Evolutionary conservation across 92 coral and sea anemone genomes (phyloP).

Genomic region (Phymanthus crucifer): DNA sequence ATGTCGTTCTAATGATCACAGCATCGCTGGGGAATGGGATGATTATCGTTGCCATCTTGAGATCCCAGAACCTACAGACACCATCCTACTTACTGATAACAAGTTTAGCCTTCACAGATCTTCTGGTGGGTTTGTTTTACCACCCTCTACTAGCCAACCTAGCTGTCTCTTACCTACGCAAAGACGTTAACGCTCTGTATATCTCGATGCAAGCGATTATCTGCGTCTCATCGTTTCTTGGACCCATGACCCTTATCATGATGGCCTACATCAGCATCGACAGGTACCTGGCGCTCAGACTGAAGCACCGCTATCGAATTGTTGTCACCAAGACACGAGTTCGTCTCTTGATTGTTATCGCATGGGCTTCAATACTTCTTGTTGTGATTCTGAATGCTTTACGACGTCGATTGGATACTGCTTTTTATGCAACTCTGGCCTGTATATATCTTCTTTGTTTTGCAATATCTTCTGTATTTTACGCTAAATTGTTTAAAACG

Average conservation of each 20-base stretch:
- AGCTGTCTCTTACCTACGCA: not conserved
- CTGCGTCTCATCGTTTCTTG: not conserved
- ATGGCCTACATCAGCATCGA: not conserved
- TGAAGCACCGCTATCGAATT: not conserved
- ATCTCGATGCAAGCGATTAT: not conserved
- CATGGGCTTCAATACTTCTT: not conserved
- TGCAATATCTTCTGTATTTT: conserved; percentile 7
- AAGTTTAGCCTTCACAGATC: conserved; percentile 7
- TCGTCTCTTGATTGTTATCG: not conserved
- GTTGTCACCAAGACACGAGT: not conserved
- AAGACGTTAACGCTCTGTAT: not conserved
- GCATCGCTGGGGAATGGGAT: conserved; percentile 2
- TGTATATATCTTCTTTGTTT: not conserved
- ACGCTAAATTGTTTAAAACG: not conserved
- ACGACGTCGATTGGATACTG: too few relatives aligned
- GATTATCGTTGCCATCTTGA: conserved; percentile 5
- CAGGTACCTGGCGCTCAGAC: not conserved
- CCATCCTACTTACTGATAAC: conserved; percentile 14
- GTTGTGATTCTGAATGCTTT: not conserved
- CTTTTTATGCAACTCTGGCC: not conserved
- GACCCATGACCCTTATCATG: not conserved
- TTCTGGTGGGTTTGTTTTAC: not conserved
- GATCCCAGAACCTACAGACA: not conserved
- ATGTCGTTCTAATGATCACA: not conserved
- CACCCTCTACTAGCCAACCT: not conserved